Evolutionary conservation across 2,797 vertebrate species (phyloP), one percentile per base, ranked within the genome.

Genomic region (Nothura maculosa): DNA sequence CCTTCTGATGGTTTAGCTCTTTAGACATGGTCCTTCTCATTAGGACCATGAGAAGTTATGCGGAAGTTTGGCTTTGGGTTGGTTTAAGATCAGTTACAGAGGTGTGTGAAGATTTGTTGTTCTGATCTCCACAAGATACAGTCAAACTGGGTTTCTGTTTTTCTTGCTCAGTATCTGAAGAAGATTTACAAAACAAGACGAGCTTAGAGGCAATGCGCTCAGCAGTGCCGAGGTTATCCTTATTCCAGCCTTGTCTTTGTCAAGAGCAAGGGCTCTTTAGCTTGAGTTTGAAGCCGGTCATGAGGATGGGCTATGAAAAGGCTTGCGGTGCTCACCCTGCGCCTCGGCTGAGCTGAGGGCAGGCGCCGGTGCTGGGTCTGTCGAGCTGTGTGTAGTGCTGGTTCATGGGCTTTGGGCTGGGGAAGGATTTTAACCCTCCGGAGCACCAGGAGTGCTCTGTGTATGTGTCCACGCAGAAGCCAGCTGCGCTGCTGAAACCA

Each of bases 311-410:
- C 18, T 45, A 10, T 55, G 47, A 73, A 64, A 27, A 34, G 20
- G 22, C 58, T 88, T 67, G 32, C 62, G 68, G 47, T n/a, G 54
- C 19, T 55, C 20, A 55, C 54, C 54, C 30, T 55, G 54, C 18
- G 9, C 30, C 30, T 19, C 11, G 30, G 6, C 54, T 18, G 4
- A n/a, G 10, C 30, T 7, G 18, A 55, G 30, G 30, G 54, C 54
- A 20, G 30, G 30, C 30, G 12, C n/a, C 18, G 10, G 30, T 30
- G 54, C 54, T 20, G 30, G 54, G 54, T 55, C 54, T n/a, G 30
- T 55, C 3, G 18, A n/a, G n/a, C 30, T n/a, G 0, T 0, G 0
- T 20, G 27, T 66, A 27, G 15, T 63, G 30, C 27, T 36, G 38
- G 24, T 75, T 62, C 32, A 6, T 40, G 54, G 42, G 4, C 8